Evolutionary conservation across 2,113 vertebrate genomes (phyloP).

Genomic region (Xenopus laevis): DNA sequence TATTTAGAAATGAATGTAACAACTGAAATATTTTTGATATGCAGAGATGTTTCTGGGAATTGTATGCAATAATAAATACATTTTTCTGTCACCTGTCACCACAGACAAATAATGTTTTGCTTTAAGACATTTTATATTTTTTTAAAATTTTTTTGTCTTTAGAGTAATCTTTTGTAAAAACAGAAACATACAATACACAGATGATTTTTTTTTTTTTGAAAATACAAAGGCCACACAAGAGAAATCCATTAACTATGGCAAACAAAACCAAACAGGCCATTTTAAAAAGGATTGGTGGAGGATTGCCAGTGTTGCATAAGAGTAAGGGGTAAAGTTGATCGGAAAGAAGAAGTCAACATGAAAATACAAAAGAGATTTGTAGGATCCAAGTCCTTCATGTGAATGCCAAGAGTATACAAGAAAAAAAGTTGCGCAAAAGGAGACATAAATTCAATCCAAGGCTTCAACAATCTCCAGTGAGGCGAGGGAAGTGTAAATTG

Average conservation of each 20-base stretch:
- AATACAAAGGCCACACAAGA: too few relatives aligned
- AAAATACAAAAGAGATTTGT: conserved; percentile 42
- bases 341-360: conserved; percentile 46
- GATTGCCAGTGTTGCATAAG: conserved; percentile 33
- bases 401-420: conserved; percentile 42
- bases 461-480: neutral
- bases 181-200: conserved; percentile 6
- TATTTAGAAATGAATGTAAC: too few relatives aligned
- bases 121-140: too few relatives aligned
- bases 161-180: neutral
- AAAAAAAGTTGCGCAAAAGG: conserved; percentile 9
- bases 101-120: neutral
- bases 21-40: too few relatives aligned
- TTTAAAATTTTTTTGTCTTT: too few relatives aligned
- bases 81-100: too few relatives aligned
- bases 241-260: conserved; percentile 30
- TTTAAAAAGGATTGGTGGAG: conserved; percentile 37
- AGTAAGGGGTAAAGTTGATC: conserved; percentile 40
- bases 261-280: conserved; percentile 44
- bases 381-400: conserved; percentile 47
- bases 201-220: too few relatives aligned
- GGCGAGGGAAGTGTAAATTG: conserved; percentile 48
- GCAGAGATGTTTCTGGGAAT: neutral
- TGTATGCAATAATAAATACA: too few relatives aligned
- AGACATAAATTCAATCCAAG: conserved; percentile 10